A percentile compares a stretch with the other conserved stretches of the same genome.
Evolutionary conservation across 1,140 invertebrate genomes (phyloP).

Genomic region (Ganaspis sp.): DNA sequence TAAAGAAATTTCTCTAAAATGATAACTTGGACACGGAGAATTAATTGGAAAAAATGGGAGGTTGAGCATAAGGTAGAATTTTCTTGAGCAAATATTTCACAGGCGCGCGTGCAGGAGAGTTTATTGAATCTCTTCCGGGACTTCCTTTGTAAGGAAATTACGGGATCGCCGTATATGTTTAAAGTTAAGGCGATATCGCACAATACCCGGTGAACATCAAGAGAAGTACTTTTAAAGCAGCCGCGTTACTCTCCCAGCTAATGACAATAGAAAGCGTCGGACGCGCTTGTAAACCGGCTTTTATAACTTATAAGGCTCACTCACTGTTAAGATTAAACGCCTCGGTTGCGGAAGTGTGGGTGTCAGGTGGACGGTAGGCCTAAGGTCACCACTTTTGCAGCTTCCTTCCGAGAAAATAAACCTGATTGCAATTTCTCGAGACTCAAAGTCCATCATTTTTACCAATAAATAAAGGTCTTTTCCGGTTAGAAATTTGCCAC

Average conservation of each 20-base stretch:
- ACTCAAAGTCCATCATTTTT: not conserved
- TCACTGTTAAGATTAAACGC: conserved; percentile 17
- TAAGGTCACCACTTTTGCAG: not conserved
- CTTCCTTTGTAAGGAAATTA: conserved; percentile 29
- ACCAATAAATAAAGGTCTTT: too few relatives aligned
- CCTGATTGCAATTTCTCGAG: not conserved
- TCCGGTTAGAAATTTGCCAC: too few relatives aligned
- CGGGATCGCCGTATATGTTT: conserved; percentile 28
- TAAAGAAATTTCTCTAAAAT: too few relatives aligned
- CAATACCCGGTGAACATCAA: conserved; percentile 12
- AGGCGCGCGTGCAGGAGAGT: not conserved
- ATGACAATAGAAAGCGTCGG: conserved; percentile 20
- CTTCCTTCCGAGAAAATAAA: conserved; percentile 1
- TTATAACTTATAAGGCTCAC: conserved; percentile 20
- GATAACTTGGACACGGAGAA: too few relatives aligned
- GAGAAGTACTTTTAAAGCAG: conserved; percentile 15
- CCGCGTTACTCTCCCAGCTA: conserved; percentile 14
- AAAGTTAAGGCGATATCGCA: conserved; percentile 17
- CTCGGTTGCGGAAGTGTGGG: not conserved
- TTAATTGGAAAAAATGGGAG: too few relatives aligned
- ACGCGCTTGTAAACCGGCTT: conserved; percentile 7
- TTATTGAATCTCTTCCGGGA: conserved; percentile 28
- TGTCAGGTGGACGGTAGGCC: conserved; percentile 20
- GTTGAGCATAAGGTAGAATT: not conserved
- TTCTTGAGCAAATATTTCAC: conserved; percentile 6